Conservation (phyloP, 2,888 invertebrate genomes). For the Sinopyrophorus schimmeli region DNA sequence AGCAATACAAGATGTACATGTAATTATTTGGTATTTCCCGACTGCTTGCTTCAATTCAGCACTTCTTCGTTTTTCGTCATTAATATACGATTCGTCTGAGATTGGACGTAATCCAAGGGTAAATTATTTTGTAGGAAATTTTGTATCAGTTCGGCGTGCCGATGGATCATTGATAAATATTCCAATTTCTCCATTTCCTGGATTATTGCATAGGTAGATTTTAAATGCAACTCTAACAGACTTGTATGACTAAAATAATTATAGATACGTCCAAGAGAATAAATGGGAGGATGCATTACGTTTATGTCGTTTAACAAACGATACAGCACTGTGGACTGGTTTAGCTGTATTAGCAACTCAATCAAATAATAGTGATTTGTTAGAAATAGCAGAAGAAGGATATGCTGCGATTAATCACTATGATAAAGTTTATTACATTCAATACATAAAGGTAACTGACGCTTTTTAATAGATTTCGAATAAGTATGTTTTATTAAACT, state of each 20-base stretch:
- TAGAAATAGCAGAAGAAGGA: slow-evolving; percentile 91
- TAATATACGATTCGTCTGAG: slow-evolving; percentile 65
- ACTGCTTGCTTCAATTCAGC: slow-evolving; percentile 73
- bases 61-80: slow-evolving; percentile 65
- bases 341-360: slow-evolving; percentile 90
- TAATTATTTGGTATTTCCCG: slow-evolving; percentile 84
- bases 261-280: slow-evolving; percentile 69
- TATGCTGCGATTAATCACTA: slow-evolving; percentile 88
- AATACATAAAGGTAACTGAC: slow-evolving; percentile 78
- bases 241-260: slow-evolving; percentile 28
- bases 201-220: slow-evolving; percentile 57
- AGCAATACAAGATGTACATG: slow-evolving; percentile 75
- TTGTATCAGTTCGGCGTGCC: slow-evolving; percentile 80
- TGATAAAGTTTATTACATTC: slow-evolving; percentile 85
- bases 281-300: slow-evolving; percentile 65
- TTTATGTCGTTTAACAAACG: slow-evolving; percentile 53
- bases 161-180: slow-evolving; percentile 85
- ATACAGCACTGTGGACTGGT: slow-evolving; percentile 86
- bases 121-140: slow-evolving; percentile 79
- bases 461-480: too few relatives aligned
- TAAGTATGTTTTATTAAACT: slow-evolving; percentile 17
- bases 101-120: slow-evolving; percentile 85
- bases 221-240: neutral
- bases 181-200: slow-evolving; percentile 72
- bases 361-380: slow-evolving; percentile 70